phyloP scores from a whole-genome alignment of 2,797 vertebrate genomes.

The Huso huso region DNA sequence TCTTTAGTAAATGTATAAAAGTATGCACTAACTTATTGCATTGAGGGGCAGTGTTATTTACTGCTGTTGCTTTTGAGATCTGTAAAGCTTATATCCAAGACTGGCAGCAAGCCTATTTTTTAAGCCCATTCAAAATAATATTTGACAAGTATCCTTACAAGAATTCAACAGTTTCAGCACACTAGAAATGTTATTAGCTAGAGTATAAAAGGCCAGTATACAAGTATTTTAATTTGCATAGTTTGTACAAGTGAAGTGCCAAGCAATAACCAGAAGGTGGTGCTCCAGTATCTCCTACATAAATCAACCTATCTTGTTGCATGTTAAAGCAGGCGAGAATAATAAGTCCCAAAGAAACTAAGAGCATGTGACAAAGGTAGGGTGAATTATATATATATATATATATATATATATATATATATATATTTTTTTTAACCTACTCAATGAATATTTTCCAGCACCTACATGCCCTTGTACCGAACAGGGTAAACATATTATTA shows the following conservation, averaged over 20 bases:
- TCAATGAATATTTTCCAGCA: slow-evolving; percentile 23
- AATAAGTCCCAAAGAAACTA: slow-evolving; percentile 74
- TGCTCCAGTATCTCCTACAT: slow-evolving; percentile 62
- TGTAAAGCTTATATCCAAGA: too few species aligned
- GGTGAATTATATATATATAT: neutral
- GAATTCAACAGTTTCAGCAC: too few species aligned
- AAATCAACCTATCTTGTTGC: slow-evolving; percentile 42
- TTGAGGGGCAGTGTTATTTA: too few species aligned
- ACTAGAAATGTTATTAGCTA: too few species aligned
- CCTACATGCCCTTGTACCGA: slow-evolving; percentile 42
- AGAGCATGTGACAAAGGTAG: slow-evolving; percentile 38
- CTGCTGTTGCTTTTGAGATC: too few species aligned
- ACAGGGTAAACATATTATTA: slow-evolving; percentile 62
- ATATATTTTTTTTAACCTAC: neutral
- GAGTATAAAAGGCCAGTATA: too few species aligned
- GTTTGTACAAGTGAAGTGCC: slow-evolving; percentile 42
- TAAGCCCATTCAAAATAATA: too few species aligned
- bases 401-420: neutral
- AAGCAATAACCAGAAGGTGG: slow-evolving; percentile 57
- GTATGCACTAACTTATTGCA: too few species aligned
- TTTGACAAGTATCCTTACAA: too few species aligned
- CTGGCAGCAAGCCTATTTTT: too few species aligned
- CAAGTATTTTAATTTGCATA: too few species aligned
- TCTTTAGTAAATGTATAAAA: too few species aligned
- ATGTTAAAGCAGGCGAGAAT: slow-evolving; percentile 70